Evolutionary conservation across 1,140 invertebrate species (phyloP).

Genomic region (Cyrtorhinus lividipennis): DNA sequence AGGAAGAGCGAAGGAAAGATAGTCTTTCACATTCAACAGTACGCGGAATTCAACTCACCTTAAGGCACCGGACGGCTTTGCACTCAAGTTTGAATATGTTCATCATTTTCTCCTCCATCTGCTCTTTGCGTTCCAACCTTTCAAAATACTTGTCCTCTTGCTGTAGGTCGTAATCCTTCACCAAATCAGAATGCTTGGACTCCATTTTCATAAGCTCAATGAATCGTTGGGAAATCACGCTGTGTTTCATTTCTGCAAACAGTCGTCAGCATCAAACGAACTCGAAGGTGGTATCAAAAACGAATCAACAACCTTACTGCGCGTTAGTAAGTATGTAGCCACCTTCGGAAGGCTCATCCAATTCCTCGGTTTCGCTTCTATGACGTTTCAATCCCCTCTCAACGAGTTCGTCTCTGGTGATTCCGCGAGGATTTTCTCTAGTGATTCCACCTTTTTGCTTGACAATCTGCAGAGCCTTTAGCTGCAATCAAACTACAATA

Average conservation of each 20-base stretch:
- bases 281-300: too few species aligned
- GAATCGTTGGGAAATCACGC: conserved; percentile 40
- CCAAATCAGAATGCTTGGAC: conserved; percentile 59
- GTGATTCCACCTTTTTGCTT: conserved; percentile 47
- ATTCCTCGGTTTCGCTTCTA: not conserved
- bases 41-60: conserved; percentile 35
- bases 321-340: too few species aligned
- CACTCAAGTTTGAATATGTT: conserved; percentile 66
- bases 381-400: conserved; percentile 19
- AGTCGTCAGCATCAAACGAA: too few species aligned
- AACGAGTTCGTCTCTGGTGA: conserved; percentile 20
- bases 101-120: conserved; percentile 83
- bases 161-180: conserved; percentile 54
- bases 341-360: not conserved
- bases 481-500: too few species aligned
- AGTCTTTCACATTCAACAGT: not conserved
- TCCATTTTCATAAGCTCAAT: conserved; percentile 62
- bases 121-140: conserved; percentile 75
- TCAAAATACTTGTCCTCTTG: conserved; percentile 76
- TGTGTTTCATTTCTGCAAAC: conserved; percentile 24
- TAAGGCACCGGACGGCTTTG: conserved; percentile 73
- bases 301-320: too few species aligned
- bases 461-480: conserved; percentile 50
- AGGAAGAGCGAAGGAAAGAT: not conserved
- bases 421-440: conserved; percentile 52